Conservation (phyloP, 2,797 vertebrate genomes). For the Lepus townsendii region DNA sequence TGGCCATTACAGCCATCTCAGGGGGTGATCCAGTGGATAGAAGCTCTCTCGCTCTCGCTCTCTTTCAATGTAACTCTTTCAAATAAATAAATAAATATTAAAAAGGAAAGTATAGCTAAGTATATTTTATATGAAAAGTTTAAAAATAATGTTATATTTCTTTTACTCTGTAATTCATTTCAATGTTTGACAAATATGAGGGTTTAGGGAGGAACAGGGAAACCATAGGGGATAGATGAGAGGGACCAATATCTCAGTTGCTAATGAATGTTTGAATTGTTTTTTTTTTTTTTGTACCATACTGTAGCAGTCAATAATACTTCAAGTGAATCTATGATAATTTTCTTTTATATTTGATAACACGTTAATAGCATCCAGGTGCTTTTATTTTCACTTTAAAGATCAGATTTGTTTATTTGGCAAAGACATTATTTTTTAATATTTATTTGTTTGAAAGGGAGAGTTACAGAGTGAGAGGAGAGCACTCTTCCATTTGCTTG, state of each 20-base stretch:
- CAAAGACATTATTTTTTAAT: neutral
- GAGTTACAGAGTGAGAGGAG: no score
- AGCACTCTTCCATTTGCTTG: no score
- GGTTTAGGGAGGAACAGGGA: neutral
- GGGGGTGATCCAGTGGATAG: no score
- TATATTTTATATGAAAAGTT: neutral
- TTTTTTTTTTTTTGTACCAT: neutral
- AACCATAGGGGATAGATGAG: neutral
- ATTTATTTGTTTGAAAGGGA: no score
- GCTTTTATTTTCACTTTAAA: neutral
- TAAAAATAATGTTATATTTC: neutral
- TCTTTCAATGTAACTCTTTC: no score
- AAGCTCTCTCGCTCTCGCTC: no score
- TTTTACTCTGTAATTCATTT: conserved; percentile 31
- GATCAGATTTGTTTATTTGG: neutral
- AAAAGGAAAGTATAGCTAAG: neutral
- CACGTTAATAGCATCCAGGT: neutral
- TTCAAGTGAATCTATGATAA: conserved; percentile 39
- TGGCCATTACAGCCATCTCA: no score
- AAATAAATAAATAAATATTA: no score
- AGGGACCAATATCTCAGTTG: neutral
- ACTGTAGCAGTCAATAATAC: neutral
- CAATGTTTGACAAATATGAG: neutral
- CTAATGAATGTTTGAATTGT: neutral
- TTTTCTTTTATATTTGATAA: conserved; percentile 6